Evolutionary conservation across 1,140 invertebrate genomes (phyloP), one percentile per base, ranked within the genome.

Genomic region (Phocides pigmalion): DNA sequence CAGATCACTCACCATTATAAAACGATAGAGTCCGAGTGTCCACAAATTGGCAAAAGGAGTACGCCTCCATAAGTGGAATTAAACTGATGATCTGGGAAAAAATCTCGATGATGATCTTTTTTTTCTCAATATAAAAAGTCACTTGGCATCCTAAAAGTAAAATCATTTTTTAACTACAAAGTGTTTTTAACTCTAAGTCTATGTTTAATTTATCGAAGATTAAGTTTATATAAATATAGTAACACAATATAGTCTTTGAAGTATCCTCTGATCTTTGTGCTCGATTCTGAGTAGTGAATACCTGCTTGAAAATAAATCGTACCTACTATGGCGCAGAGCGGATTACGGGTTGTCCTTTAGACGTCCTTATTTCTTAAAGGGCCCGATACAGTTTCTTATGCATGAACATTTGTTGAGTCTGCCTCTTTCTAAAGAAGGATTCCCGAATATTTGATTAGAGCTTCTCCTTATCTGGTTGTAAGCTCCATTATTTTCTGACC

Each of bases 401-500:
- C 80, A 82, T 72, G 68, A 67, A 62, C 71, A 68, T 70, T 73
- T 66, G 63, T 42, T 65, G 53, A 66, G 66, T 68, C 69, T 65
- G 42, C 59, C 68, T 74, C 72, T 79, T 84, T 76, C 72, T 81
- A 79, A 71, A 75, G 71, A 74, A 75, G 68, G 76, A 74, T 79
- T 71, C 72, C 72, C 64, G 81, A 85, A 83, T 83, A 83, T 85
- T 85, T 83, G 81, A 83, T 85, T 82, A 79, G 73, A 73, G 62
- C 41, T 17, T 44, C 54, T 82, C 74, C 76, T 79, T 77, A 81
- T 62, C 61, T 62, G 50, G 17, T 16, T 15, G 37, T 56, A 25
- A 56, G 53, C 53, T 25, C 19, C 19, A 56, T 56, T 56, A 56
- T 56, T 25, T 42, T 42, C 37, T 56, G 19, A 42, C 53, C 53